phyloP scores from a whole-genome alignment of 1,140 invertebrate genomes.

The Musca domestica region DNA sequence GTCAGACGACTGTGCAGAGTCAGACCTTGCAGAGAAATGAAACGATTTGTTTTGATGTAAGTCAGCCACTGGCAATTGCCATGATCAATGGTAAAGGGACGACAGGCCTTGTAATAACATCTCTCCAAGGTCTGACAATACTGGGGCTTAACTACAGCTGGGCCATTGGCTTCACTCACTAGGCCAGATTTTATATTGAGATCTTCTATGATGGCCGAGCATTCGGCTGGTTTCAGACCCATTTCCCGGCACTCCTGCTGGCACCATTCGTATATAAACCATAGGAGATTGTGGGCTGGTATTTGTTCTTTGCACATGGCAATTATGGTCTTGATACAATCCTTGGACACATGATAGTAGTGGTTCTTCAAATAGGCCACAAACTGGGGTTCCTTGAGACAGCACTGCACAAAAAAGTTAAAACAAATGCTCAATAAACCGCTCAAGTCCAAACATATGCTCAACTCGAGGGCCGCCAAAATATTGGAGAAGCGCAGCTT shows the following conservation, averaged over 20 bases:
- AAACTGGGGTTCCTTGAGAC: conserved; percentile 45
- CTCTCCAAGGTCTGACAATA: conserved; percentile 35
- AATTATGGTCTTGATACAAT: conserved; percentile 49
- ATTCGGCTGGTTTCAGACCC: conserved; percentile 35
- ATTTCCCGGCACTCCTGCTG: conserved; percentile 45
- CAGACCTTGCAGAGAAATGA: conserved; percentile 45
- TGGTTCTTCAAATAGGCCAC: conserved; percentile 39
- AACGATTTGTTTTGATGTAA: conserved; percentile 38
- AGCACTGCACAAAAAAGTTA: conserved; percentile 47
- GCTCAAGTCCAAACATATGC: conserved; percentile 46
- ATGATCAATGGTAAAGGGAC: conserved; percentile 43
- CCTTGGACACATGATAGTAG: conserved; percentile 49
- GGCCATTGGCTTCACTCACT: neutral
- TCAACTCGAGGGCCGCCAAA: conserved; percentile 44
- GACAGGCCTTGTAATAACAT: conserved; percentile 49
- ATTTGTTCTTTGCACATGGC: conserved; percentile 38
- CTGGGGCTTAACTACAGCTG: no score
- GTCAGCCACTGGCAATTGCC: conserved; percentile 35
- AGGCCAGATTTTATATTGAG: conserved; percentile 22
- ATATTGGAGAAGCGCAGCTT: conserved; percentile 49
- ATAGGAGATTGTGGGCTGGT: conserved; percentile 42
- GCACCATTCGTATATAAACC: conserved; percentile 51
- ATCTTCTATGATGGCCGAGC: conserved; percentile 26
- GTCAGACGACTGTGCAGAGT: conserved; percentile 45
- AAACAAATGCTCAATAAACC: conserved; percentile 45